Conservation (phyloP, 2,113 vertebrate species). For the Gopherus evgoodei region DNA sequence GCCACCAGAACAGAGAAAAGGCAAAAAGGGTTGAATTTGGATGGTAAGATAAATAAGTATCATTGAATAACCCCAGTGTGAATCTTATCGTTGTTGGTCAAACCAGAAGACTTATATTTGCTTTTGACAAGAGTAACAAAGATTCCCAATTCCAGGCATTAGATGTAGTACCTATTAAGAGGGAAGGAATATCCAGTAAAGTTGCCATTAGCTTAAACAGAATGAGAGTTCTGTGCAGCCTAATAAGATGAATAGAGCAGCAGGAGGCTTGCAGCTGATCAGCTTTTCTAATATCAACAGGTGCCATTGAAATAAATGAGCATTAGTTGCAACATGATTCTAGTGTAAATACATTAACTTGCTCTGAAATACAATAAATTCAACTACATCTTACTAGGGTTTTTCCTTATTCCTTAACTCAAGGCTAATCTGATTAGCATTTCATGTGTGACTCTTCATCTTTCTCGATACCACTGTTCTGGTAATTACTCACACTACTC, state of each 20-base stretch:
- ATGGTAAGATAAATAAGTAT: rapidly evolving
- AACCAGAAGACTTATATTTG: neutral
- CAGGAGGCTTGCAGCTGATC: neutral
- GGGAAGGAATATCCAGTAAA: neutral
- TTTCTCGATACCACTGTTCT: slow-evolving; percentile 28
- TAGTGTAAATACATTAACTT: slow-evolving; percentile 18
- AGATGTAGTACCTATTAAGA: neutral
- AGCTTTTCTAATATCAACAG: neutral
- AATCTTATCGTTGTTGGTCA: neutral
- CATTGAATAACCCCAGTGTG: neutral
- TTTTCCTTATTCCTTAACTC: slow-evolving; percentile 19
- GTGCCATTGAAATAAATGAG: neutral
- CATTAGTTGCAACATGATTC: neutral
- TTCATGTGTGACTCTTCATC: slow-evolving; percentile 20
- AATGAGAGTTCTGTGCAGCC: neutral
- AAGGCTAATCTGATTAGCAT: slow-evolving; percentile 36
- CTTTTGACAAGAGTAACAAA: neutral
- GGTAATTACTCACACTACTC: slow-evolving; percentile 35
- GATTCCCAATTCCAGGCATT: neutral
- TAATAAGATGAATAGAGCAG: neutral
- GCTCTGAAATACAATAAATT: neutral
- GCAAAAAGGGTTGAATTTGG: neutral
- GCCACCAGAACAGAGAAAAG: neutral
- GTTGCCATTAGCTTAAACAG: neutral
- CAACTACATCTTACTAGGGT: neutral